phyloP scores from a whole-genome alignment of 2,888 invertebrate genomes.

The Cosmia pyralina region DNA sequence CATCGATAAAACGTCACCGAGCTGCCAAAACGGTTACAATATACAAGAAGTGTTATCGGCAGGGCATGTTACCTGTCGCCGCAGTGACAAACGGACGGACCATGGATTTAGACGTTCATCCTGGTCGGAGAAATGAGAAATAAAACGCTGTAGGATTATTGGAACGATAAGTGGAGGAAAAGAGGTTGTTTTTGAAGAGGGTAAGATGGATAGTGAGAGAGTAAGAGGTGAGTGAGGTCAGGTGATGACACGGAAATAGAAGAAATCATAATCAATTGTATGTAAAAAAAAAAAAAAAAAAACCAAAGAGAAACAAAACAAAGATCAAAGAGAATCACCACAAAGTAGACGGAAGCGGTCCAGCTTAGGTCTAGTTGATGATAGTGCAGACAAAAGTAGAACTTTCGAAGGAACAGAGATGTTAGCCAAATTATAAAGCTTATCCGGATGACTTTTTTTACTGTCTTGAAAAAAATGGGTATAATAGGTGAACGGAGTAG shows the following conservation, averaged over 20 bases:
- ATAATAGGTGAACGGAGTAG: no score
- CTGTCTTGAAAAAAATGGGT: no score
- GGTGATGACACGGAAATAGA: background rate
- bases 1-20: slow-evolving; percentile 67
- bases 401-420: background rate
- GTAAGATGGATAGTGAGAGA: background rate
- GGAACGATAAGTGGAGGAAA: slow-evolving; percentile 14
- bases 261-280: no score
- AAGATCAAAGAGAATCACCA: background rate
- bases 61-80: slow-evolving; percentile 75
- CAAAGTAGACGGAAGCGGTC: background rate
- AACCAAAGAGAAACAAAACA: no score
- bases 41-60: slow-evolving; percentile 75
- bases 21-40: slow-evolving; percentile 72
- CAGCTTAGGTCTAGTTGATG: background rate
- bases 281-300: no score
- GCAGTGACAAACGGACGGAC: slow-evolving; percentile 76
- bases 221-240: background rate
- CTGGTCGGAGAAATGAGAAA: slow-evolving; percentile 66
- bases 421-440: background rate
- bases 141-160: slow-evolving; percentile 50
- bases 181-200: background rate
- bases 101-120: slow-evolving; percentile 80
- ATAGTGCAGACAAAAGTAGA: background rate
- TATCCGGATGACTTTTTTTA: no score